Base-by-base conservation (phyloP, 2,113 vertebrate species). In the Mustela lutreola region DNA sequence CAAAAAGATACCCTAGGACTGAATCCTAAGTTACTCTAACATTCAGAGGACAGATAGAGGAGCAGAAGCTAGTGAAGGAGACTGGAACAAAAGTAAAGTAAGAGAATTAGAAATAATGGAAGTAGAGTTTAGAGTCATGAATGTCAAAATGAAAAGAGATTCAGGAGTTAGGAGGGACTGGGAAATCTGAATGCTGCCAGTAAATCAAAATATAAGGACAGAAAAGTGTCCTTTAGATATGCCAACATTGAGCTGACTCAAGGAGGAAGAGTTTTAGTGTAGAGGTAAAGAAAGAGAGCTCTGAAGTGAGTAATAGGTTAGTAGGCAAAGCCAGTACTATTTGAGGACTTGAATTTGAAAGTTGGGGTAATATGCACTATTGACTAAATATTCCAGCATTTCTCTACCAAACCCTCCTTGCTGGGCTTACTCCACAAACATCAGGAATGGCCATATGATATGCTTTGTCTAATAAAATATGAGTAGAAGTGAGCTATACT, bases 31-130 rank as follows among this genome's bases (percentile, higher is more conserved):
- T 95, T 39, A 78, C 56, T 71, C 42, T 45, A 76, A 53, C 2
- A 82, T 78, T 53, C 22, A 70, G 45, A 94, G 62, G 50, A 89
- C 11, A 94, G 50, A 89, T 5, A 94, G 87, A 90, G 42, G 26
- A 60, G 24, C 95, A 84, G 70, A 8, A 80, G 19, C 31, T 81
- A 31, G 4, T 2, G 26, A 89, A 70, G 39, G 21, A 89, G 22
- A 75, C 0, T 42, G 18, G 62, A 0, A 9, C 9, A 73, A 78
- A 56, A 62, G 14, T 16, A 63, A 8, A 80, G 26, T 89, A 67
- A 42, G 67, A 78, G 10, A 21, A 94, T 78, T 71, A 73, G 5
- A 28, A 75, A 56, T 45, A 53, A 73, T 48, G 65, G 4, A 16
- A 79, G 5, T 70, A 5, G 24, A 78, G 8, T 89, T 84, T 81